Conservation (phyloP, 2,888 invertebrate genomes). For the Cheilosia urbana region DNA sequence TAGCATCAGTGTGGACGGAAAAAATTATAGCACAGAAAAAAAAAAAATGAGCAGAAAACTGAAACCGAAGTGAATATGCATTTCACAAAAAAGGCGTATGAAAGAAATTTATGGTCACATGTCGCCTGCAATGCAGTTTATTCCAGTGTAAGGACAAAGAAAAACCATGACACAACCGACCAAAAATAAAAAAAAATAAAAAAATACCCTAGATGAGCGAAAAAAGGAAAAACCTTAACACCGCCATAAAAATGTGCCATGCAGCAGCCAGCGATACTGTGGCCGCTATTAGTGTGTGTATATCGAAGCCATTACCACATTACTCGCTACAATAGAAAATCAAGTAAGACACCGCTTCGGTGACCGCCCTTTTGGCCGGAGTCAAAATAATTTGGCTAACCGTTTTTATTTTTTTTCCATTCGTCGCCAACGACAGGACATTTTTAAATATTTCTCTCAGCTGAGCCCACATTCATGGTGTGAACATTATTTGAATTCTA, state of each 20-base stretch:
- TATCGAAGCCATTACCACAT: conserved; percentile 58
- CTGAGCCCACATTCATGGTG: conserved; percentile 44
- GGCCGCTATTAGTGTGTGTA: conserved; percentile 33
- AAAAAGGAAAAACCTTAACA: conserved; percentile 56
- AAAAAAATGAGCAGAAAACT: conserved; percentile 19
- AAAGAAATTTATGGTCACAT: conserved; percentile 73
- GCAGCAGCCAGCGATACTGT: conserved; percentile 21
- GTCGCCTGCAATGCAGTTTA: conserved; percentile 74
- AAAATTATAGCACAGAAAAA: conserved; percentile 31
- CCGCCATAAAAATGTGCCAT: conserved; percentile 40
- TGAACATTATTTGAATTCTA: conserved; percentile 59
- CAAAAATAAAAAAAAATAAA: conserved; percentile 48
- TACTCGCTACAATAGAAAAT: conserved; percentile 45
- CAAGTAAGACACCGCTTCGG: conserved; percentile 41
- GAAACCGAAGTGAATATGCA: conserved; percentile 65
- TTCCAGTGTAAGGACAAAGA: conserved; percentile 51
- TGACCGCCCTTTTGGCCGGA: conserved; percentile 27
- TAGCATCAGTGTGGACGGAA: conserved; percentile 54
- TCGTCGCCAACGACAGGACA: neutral
- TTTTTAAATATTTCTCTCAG: conserved; percentile 14
- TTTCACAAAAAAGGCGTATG: conserved; percentile 66
- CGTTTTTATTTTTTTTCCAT: conserved; percentile 18
- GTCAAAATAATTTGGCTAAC: conserved; percentile 60
- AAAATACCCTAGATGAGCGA: conserved; percentile 23
- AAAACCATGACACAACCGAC: conserved; percentile 54